Percentiles rank a stretch among this genome's conserved stretches.
These are phyloP conservation scores for Rhea americana DNA, from an alignment of 2,113 vertebrate genomes.

Conservation along the genomic window DNA sequence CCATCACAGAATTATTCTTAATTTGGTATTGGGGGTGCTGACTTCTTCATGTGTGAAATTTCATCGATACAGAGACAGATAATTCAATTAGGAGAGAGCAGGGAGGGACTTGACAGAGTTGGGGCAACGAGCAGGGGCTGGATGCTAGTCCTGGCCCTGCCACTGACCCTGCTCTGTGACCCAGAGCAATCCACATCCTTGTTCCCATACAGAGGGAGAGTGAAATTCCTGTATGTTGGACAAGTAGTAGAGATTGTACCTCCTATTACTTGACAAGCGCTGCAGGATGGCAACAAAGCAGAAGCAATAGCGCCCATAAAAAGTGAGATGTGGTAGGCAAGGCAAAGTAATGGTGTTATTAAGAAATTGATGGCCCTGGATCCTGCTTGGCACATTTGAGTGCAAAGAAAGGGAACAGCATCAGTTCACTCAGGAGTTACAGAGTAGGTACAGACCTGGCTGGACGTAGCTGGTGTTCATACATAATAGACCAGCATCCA, in stretches of 20 bases:
- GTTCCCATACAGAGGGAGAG: background rate
- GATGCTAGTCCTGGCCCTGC: background rate
- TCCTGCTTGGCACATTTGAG: background rate
- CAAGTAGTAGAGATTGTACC: background rate
- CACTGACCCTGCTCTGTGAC: background rate
- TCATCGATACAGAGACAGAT: background rate
- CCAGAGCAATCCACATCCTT: background rate
- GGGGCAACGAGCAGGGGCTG: background rate
- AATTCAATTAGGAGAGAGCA: background rate
- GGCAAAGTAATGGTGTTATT: background rate
- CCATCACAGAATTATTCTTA: background rate
- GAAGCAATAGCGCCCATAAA: background rate
- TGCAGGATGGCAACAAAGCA: background rate
- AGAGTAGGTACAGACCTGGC: rapidly evolving
- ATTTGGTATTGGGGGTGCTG: background rate
- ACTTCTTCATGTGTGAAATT: background rate
- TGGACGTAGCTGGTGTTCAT: background rate
- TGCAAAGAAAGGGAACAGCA: background rate
- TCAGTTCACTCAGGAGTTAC: background rate
- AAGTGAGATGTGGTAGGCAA: rapidly evolving
- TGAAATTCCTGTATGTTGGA: background rate
- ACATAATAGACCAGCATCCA: background rate
- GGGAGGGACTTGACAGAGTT: background rate
- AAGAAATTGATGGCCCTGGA: background rate
- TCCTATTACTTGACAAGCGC: background rate